These are phyloP conservation scores for Globodera rostochiensis DNA, from an alignment of 1,140 invertebrate genomes.

Conservation along the genomic window DNA sequence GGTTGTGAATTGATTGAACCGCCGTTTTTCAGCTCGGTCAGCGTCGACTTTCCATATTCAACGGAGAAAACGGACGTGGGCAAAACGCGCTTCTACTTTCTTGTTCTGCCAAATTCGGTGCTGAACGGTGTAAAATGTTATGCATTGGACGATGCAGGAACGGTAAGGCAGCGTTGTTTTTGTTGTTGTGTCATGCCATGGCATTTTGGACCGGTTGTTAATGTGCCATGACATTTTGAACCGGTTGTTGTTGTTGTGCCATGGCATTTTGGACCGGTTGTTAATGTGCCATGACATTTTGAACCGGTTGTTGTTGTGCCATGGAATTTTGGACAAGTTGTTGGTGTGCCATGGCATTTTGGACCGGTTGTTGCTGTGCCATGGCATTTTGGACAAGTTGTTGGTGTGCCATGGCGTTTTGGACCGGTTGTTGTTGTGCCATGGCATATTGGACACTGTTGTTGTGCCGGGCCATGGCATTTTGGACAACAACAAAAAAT, in stretches of 20 bases:
- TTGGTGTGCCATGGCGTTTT: background rate
- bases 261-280: too few relatives aligned
- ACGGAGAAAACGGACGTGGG: conserved; percentile 61
- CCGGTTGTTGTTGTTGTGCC: too few relatives aligned
- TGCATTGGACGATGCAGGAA: conserved; percentile 46
- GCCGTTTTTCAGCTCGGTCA: conserved; percentile 27
- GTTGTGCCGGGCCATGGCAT: too few relatives aligned
- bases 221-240: too few relatives aligned
- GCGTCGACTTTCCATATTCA: conserved; percentile 49
- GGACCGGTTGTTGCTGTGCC: too few relatives aligned
- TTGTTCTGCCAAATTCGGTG: conserved; percentile 38
- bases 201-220: background rate
- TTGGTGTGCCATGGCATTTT: too few relatives aligned
- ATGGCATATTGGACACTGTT: background rate
- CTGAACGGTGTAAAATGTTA: conserved; percentile 38
- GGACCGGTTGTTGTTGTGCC: background rate
- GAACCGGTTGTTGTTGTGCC: too few relatives aligned
- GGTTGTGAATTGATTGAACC: background rate
- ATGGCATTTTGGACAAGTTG: too few relatives aligned
- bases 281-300: too few relatives aligned
- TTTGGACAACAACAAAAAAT: background rate
- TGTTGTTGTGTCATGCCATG: too few relatives aligned
- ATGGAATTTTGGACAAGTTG: background rate
- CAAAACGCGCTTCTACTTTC: conserved; percentile 55
- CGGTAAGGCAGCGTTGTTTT: background rate